A percentile compares a stretch with the other conserved stretches of the same genome.
phyloP scores from a whole-genome alignment of 1,140 invertebrate genomes.

The Anastrepha obliqua region DNA sequence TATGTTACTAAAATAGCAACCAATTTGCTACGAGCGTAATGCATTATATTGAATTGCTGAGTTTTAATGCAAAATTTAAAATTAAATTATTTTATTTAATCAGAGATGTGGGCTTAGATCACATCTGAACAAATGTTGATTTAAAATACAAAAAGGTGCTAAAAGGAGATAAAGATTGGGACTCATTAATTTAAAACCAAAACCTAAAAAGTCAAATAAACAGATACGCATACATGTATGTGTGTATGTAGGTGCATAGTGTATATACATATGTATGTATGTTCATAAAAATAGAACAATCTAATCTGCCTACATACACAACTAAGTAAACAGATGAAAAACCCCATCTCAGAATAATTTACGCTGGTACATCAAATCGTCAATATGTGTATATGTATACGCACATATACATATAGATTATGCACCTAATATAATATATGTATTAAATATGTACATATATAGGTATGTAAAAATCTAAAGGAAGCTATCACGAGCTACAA shows the following conservation, averaged over 20 bases:
- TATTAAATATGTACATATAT: background rate
- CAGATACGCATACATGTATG: background rate
- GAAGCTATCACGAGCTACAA: slow-evolving; percentile 30
- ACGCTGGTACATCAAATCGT: background rate
- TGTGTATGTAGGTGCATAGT: background rate
- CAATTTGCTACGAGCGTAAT: too few relatives aligned
- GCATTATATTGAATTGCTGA: too few relatives aligned
- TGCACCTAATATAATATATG: background rate
- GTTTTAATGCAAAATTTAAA: too few relatives aligned
- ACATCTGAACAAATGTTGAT: too few relatives aligned
- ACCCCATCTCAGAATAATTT: background rate
- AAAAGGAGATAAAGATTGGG: too few relatives aligned
- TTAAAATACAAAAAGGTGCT: too few relatives aligned
- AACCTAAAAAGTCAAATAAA: background rate
- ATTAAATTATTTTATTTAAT: too few relatives aligned
- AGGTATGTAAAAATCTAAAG: background rate
- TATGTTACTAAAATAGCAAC: too few relatives aligned
- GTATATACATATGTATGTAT: background rate
- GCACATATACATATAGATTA: background rate
- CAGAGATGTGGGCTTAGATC: too few relatives aligned
- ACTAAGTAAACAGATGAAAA: background rate
- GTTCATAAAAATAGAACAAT: background rate
- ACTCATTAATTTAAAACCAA: background rate
- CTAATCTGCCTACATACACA: background rate
- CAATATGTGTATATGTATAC: background rate